These are phyloP conservation scores for Cassiopea xamachana DNA, from an alignment of 30 jellyfish, hydroid and myxozoan genomes.

Conservation along the genomic window DNA sequence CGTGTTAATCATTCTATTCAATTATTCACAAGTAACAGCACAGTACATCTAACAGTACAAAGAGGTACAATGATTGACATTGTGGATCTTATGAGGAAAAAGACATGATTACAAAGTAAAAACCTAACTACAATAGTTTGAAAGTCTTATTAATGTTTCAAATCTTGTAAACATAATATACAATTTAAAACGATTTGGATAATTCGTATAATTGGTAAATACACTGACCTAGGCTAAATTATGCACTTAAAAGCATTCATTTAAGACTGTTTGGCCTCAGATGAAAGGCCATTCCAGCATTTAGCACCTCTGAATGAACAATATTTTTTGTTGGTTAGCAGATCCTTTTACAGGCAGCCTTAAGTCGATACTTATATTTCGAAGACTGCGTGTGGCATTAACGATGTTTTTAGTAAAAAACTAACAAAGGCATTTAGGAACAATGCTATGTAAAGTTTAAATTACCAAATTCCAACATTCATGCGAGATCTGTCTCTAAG, in stretches of 20 bases:
- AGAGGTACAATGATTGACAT: too few species aligned
- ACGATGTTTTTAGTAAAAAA: neutral
- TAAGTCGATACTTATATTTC: neutral
- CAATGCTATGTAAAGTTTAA: neutral
- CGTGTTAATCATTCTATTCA: too few species aligned
- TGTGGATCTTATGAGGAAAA: too few species aligned
- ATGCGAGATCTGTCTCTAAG: too few species aligned
- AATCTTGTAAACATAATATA: neutral
- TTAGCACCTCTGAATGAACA: conserved; percentile 8
- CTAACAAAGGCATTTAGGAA: neutral
- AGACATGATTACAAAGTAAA: neutral
- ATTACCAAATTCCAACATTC: neutral
- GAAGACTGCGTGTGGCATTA: neutral
- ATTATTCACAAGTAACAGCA: too few species aligned
- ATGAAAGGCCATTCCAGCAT: neutral
- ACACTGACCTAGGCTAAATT: neutral
- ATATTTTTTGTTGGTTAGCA: neutral
- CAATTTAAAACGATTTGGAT: neutral
- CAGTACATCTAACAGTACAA: too few species aligned
- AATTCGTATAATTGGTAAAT: too few species aligned
- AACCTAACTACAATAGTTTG: neutral
- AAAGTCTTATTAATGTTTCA: neutral
- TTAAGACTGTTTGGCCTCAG: conserved; percentile 2
- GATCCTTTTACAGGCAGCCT: neutral
- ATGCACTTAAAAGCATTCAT: neutral